Conservation (phyloP, 2,888 invertebrate species). For the Conus canariensis region DNA sequence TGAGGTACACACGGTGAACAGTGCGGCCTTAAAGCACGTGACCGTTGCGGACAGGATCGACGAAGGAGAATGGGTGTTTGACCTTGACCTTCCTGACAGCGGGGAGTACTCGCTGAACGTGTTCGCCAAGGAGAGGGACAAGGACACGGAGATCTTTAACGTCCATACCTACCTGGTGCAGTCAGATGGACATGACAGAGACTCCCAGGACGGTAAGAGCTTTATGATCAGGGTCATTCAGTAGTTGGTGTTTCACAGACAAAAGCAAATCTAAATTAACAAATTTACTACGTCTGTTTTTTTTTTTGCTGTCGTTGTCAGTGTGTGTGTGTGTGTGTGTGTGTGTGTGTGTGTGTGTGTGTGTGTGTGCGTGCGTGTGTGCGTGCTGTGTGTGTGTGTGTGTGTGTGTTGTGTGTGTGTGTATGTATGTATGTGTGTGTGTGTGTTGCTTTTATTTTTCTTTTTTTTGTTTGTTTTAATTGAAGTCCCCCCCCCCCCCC, state of each 20-base stretch:
- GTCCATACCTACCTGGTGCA: conserved; percentile 69
- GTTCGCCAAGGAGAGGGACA: conserved; percentile 66
- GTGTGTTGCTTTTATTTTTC: no score
- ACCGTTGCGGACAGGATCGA: conserved; percentile 57
- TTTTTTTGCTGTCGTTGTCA: neutral
- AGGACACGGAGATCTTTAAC: conserved; percentile 62
- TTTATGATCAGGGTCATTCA: no score
- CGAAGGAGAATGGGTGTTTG: conserved; percentile 68
- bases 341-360: no score
- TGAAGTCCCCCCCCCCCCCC: no score
- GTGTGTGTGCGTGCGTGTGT: no score
- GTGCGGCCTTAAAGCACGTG: conserved; percentile 61
- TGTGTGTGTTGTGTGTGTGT: no score
- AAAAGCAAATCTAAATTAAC: no score
- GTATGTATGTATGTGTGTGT: no score
- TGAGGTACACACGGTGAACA: conserved; percentile 69
- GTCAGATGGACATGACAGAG: conserved; percentile 59
- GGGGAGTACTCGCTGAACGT: conserved; percentile 75
- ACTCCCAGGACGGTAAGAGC: neutral
- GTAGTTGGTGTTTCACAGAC: no score
- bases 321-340: neutral
- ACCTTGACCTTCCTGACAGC: conserved; percentile 67
- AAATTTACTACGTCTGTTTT: no score
- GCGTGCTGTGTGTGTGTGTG: no score
- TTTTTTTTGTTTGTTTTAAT: no score